Evolutionary conservation across 1,140 invertebrate genomes (phyloP).

Genomic region (Meloidogyne hapla): DNA sequence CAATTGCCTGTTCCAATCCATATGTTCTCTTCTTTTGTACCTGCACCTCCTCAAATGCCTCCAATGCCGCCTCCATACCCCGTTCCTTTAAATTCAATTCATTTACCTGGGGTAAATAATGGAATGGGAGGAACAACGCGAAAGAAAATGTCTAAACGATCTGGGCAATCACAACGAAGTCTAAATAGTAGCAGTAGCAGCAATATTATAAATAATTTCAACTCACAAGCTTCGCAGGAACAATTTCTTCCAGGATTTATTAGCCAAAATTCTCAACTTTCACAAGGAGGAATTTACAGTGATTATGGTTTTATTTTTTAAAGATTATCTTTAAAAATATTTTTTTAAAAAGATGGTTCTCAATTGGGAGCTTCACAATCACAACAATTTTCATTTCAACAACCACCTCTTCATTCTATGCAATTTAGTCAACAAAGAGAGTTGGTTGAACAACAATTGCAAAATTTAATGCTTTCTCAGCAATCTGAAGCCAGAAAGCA

Average conservation of each 20-base stretch:
- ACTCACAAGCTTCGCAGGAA: conserved; percentile 30
- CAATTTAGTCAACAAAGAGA: conserved; percentile 18
- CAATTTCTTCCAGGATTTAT: conserved; percentile 18
- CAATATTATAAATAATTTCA: conserved; percentile 18
- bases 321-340: neutral
- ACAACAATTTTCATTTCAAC: neutral
- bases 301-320: neutral
- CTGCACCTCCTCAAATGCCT: conserved; percentile 36
- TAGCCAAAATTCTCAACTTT: conserved; percentile 26
- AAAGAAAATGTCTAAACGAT: conserved; percentile 19
- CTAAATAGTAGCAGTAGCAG: neutral
- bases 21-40: conserved; percentile 46
- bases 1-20: conserved; percentile 48
- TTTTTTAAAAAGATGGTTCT: neutral
- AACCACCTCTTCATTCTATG: neutral
- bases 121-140: neutral
- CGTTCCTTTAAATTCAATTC: conserved; percentile 21
- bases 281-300: conserved; percentile 5
- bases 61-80: conserved; percentile 20
- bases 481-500: neutral
- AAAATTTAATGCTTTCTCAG: conserved; percentile 13
- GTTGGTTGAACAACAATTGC: conserved; percentile 2
- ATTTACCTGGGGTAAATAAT: conserved; percentile 9
- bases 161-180: conserved; percentile 8
- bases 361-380: neutral